phyloP scores from a whole-genome alignment of 2,113 vertebrate genomes.

The Rhizomys pruinosus region DNA sequence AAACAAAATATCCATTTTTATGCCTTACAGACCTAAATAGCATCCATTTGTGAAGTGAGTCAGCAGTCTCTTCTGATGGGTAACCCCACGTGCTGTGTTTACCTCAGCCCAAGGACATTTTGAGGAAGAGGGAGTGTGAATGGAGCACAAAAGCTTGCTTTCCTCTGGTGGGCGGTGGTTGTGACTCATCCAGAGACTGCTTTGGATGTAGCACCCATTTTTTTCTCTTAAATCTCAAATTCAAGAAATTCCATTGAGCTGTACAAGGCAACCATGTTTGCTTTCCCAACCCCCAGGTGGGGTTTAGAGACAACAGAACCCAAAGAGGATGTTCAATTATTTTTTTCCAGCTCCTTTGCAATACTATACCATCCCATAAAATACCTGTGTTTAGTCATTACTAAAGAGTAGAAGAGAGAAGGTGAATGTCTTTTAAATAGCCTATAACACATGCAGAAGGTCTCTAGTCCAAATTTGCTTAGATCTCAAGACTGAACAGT shows the following conservation, averaged over 20 bases:
- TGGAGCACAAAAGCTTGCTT: slow-evolving; percentile 12
- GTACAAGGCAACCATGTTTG: background rate
- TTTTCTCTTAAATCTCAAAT: slow-evolving; percentile 28
- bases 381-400: background rate
- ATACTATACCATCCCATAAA: background rate
- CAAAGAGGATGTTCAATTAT: slow-evolving; percentile 4
- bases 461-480: background rate
- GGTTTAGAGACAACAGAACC: slow-evolving; percentile 9
- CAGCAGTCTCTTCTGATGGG: background rate
- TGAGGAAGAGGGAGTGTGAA: slow-evolving; percentile 36
- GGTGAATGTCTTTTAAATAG: background rate
- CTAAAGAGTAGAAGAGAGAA: background rate
- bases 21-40: slow-evolving; percentile 47
- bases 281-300: background rate
- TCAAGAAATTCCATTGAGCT: slow-evolving; percentile 37
- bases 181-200: slow-evolving; percentile 36
- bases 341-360: background rate
- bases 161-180: background rate
- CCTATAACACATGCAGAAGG: background rate
- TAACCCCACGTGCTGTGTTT: slow-evolving; percentile 17
- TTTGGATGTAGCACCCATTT: slow-evolving; percentile 14
- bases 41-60: slow-evolving; percentile 16
- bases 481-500: background rate
- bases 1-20: slow-evolving; percentile 60
- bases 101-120: slow-evolving; percentile 5